Percentiles rank a stretch among this genome's conserved stretches.
Evolutionary conservation across 2,888 invertebrate genomes (phyloP).

Genomic region (Polymixis lichenea): DNA sequence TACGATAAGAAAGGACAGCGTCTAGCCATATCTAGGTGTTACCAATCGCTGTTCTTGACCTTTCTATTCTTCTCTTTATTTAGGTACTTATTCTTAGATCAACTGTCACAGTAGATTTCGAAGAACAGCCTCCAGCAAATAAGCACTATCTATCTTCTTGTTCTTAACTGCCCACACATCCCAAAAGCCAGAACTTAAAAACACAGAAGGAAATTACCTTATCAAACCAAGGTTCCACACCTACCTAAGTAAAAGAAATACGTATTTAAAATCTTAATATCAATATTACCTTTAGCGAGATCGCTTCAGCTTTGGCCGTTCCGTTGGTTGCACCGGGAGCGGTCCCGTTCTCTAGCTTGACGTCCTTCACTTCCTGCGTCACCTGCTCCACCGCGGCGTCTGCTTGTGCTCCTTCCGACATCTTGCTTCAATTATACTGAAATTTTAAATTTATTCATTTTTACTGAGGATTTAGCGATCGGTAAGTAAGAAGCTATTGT

Average conservation of each 20-base stretch:
- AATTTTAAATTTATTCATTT: slow-evolving; percentile 43
- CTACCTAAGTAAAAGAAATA: not conserved
- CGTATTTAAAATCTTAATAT: not conserved
- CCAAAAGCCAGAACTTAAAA: not conserved
- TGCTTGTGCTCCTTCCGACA: slow-evolving; percentile 80
- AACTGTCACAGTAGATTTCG: not conserved
- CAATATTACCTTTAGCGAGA: slow-evolving; percentile 74
- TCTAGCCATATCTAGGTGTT: not conserved
- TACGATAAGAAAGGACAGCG: not conserved
- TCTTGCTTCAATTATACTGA: slow-evolving; percentile 70
- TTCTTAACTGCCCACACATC: not conserved
- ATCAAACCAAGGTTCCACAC: not conserved
- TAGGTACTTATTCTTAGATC: not conserved
- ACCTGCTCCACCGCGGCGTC: slow-evolving; percentile 83
- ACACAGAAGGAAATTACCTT: not conserved
- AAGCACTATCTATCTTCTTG: not conserved
- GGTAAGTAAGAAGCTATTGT: not conserved
- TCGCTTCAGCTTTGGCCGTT: slow-evolving; percentile 83
- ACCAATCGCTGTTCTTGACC: not conserved
- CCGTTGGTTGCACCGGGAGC: slow-evolving; percentile 84
- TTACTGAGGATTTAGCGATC: not conserved
- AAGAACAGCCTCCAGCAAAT: not conserved
- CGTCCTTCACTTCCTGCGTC: slow-evolving; percentile 88
- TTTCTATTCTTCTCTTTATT: not conserved
- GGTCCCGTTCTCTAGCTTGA: slow-evolving; percentile 90